These are phyloP conservation scores for Tringa solitaria DNA, from an alignment of 2,113 vertebrate species.

Conservation along the genomic window DNA sequence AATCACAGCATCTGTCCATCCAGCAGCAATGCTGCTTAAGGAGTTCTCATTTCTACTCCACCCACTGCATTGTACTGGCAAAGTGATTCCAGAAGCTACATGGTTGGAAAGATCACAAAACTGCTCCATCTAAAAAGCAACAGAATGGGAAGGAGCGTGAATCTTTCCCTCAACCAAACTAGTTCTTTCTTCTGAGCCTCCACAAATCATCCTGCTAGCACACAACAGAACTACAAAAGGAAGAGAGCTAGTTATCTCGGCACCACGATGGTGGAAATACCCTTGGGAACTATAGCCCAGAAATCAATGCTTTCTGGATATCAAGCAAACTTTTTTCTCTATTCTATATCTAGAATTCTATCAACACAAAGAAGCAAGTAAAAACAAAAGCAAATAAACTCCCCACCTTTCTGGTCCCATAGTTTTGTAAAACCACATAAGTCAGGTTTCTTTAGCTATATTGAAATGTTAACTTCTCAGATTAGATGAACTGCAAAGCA, in stretches of 20 bases:
- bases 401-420: background rate
- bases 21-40: background rate
- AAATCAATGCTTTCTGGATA: background rate
- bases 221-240: background rate
- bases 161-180: rapidly evolving
- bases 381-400: background rate
- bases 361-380: background rate
- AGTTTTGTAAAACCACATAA: background rate
- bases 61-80: background rate
- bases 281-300: background rate
- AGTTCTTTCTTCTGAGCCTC: background rate
- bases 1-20: background rate
- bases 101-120: background rate
- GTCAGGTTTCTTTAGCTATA: background rate
- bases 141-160: background rate
- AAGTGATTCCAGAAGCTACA: background rate
- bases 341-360: background rate
- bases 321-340: background rate
- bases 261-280: background rate
- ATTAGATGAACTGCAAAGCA: background rate
- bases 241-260: background rate
- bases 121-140: background rate
- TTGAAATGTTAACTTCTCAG: background rate
- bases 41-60: background rate
- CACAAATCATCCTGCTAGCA: background rate